Evolutionary conservation across 2,797 vertebrate genomes (phyloP), one percentile per base, ranked within the genome.

Genomic region (Otolemur crassicaudatus): DNA sequence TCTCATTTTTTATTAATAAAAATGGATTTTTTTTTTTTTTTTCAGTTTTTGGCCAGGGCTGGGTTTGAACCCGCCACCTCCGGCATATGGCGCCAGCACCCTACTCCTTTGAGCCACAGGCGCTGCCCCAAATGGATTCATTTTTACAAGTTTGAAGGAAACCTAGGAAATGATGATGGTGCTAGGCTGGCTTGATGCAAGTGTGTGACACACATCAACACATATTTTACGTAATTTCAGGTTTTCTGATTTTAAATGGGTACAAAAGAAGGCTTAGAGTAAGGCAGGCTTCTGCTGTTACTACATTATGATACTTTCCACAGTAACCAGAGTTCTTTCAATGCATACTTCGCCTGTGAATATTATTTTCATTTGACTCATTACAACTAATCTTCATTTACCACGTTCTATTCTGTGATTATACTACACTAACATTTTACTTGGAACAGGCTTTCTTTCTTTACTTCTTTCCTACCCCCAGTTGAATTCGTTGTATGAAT

Each of bases 361-460:
- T 67, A 40, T 27, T 88, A 8, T 72, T 83, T 88, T 86, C 63
- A 83, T 86, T 79, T 8, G 22, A 83, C 20, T 72, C 53, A 23
- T 79, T 80, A 53, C 27, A 88, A 75, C 25, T 53, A 82, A 20
- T 31, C 49, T 90, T 61, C 53, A 43, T 12, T 81, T 17, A 72
- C 11, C n/a, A 3, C 34, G 77, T 60, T 75, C 86, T 58, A 49
- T 27, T 85, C 92, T 89, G 77, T 34, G 60, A 29, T 31, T 85
- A 92, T 86, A 81, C 34, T 65, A 29, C 29, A 63, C 20, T 49
- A 90, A 79, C 43, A 94, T 46, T 49, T 16, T 0, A 69, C 25
- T 27, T 90, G 46, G 79, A 91, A 56, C 16, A 8, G 53, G 70
- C 70, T 81, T 89, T 90, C 81, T 81, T 80, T 95, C 37, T 56